phyloP scores from a whole-genome alignment of 2,888 invertebrate species.

The Patella depressa region DNA sequence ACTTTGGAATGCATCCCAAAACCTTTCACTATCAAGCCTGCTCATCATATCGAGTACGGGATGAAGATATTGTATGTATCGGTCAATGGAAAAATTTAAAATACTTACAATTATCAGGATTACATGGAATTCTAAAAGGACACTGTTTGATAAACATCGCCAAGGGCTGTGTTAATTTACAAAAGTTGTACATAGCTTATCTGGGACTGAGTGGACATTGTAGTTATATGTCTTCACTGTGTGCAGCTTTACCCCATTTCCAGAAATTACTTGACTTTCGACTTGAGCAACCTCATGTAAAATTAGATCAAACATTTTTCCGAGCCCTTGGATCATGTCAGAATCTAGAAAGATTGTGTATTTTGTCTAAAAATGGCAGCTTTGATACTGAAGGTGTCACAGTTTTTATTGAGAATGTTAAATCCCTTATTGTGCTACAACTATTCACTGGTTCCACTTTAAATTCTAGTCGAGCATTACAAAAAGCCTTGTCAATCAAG shows the following conservation, averaged over 20 bases:
- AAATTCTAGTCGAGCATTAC: constrained; percentile 55
- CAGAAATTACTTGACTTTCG: constrained; percentile 53
- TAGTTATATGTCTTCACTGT: constrained; percentile 42
- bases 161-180: constrained; percentile 46
- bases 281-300: constrained; percentile 63
- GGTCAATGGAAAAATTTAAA: constrained; percentile 48
- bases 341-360: constrained; percentile 57
- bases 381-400: constrained; percentile 48
- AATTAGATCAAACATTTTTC: constrained; percentile 56
- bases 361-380: constrained; percentile 60
- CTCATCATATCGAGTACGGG: constrained; percentile 36
- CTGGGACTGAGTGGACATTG: constrained; percentile 49
- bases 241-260: constrained; percentile 48
- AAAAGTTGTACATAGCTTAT: constrained; percentile 55
- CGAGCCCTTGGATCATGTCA: constrained; percentile 50
- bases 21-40: constrained; percentile 40
- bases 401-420: constrained; percentile 56
- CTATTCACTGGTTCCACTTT: constrained; percentile 57
- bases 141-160: constrained; percentile 49
- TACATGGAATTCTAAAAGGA: constrained; percentile 50
- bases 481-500: constrained; percentile 50
- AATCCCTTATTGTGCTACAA: constrained; percentile 53
- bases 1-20: constrained; percentile 38
- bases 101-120: constrained; percentile 56
- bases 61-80: constrained; percentile 41